Conservation (phyloP, 2,888 invertebrate genomes). For the Lithophane semibrunnea region DNA sequence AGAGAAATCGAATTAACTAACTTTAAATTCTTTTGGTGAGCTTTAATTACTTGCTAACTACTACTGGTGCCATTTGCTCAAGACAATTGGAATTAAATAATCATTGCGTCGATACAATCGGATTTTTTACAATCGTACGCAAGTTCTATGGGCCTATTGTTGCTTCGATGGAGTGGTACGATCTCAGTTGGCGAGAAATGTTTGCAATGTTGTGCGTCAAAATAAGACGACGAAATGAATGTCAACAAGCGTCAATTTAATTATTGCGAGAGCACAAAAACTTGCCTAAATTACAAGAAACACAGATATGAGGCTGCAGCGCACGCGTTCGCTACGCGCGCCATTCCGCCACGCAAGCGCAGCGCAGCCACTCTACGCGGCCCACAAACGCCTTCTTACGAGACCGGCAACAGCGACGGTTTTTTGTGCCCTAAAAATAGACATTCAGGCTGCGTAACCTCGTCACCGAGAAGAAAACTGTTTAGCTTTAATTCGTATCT, state of each 20-base stretch:
- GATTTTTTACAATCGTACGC: slow-evolving; percentile 19
- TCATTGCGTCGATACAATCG: slow-evolving; percentile 33
- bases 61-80: slow-evolving; percentile 7
- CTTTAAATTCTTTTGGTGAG: slow-evolving; percentile 26
- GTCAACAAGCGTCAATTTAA: slow-evolving; percentile 34
- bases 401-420: slow-evolving; percentile 39
- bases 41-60: slow-evolving; percentile 31
- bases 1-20: slow-evolving; percentile 32
- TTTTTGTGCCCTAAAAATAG: slow-evolving; percentile 68
- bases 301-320: slow-evolving; percentile 5
- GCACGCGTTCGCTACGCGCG: not conserved
- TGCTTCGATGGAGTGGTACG: slow-evolving; percentile 2
- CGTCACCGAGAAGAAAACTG: slow-evolving; percentile 52
- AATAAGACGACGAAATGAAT: slow-evolving; percentile 22
- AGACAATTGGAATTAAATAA: slow-evolving; percentile 39
- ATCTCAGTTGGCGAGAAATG: slow-evolving; percentile 9
- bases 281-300: slow-evolving; percentile 37
- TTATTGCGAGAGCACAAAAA: slow-evolving; percentile 44
- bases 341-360: slow-evolving; percentile 9
- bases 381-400: slow-evolving; percentile 49
- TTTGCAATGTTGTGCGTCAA: slow-evolving; percentile 20
- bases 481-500: slow-evolving; percentile 36
- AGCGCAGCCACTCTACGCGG: slow-evolving; percentile 13
- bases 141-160: slow-evolving; percentile 7
- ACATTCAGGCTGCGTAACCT: slow-evolving; percentile 65